Percentiles rank a stretch among this genome's conserved stretches.
These are phyloP conservation scores for Dryobotodes eremita DNA, from an alignment of 2,888 invertebrate genomes.

Conservation along the genomic window DNA sequence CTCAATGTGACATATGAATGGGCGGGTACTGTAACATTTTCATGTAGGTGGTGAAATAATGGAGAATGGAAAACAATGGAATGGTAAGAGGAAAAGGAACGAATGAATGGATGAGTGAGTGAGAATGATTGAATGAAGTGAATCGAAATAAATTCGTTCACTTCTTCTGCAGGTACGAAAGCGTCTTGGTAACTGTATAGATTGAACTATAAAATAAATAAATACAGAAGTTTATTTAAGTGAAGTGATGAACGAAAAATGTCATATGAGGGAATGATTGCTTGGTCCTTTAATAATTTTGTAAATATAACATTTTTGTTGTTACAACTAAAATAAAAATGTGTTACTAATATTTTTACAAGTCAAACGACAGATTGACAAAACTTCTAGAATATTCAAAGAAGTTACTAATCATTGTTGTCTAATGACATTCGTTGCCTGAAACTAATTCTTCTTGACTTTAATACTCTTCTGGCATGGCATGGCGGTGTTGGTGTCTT, in stretches of 20 bases:
- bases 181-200: neutral
- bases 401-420: constrained; percentile 43
- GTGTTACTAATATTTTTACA: constrained; percentile 46
- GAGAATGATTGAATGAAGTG: neutral
- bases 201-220: neutral
- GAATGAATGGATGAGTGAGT: neutral
- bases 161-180: neutral
- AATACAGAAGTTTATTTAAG: neutral
- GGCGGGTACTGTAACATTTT: neutral
- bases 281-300: constrained; percentile 34
- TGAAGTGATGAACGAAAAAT: neutral
- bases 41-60: neutral
- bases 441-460: constrained; percentile 52
- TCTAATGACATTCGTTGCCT: constrained; percentile 45
- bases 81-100: neutral
- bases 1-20: neutral
- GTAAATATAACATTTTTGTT: constrained; percentile 28
- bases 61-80: neutral
- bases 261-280: neutral
- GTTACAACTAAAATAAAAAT: constrained; percentile 22
- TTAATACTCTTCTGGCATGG: constrained; percentile 69
- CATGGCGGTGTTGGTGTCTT: constrained; percentile 77
- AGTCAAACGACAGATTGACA: neutral
- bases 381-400: neutral
- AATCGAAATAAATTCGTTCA: neutral